phyloP scores from a whole-genome alignment of 2,888 invertebrate genomes.

The Blastobasis adustella region DNA sequence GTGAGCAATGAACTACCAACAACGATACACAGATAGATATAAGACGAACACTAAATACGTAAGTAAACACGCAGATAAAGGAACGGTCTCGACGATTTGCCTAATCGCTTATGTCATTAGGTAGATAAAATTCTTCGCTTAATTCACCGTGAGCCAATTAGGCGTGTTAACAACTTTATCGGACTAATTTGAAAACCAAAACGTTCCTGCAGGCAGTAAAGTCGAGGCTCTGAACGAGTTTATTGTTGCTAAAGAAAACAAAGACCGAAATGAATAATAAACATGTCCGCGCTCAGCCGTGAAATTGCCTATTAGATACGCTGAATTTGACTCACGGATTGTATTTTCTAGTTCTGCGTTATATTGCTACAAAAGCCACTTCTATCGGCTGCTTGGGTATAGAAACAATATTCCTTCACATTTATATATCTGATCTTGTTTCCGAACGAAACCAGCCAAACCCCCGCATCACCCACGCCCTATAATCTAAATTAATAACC shows the following conservation, averaged over 20 bases:
- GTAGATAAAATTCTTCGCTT: not conserved
- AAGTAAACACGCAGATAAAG: not conserved
- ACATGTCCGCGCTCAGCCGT: not conserved
- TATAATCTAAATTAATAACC: constrained; percentile 7
- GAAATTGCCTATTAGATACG: not conserved
- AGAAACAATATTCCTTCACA: too few species aligned
- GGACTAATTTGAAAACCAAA: constrained; percentile 11
- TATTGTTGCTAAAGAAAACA: not conserved
- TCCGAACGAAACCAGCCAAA: too few species aligned
- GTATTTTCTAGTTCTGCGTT: not conserved
- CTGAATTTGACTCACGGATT: not conserved
- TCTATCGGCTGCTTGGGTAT: too few species aligned
- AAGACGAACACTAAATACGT: not conserved
- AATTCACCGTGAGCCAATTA: constrained; percentile 16
- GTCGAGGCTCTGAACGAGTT: not conserved
- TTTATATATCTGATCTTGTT: too few species aligned
- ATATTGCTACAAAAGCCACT: too few species aligned
- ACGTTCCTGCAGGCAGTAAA: constrained; percentile 1
- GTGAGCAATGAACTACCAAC: constrained; percentile 30
- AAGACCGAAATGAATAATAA: not conserved
- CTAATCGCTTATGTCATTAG: not conserved
- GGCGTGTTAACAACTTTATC: constrained; percentile 5
- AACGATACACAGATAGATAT: not conserved
- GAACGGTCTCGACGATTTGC: not conserved
- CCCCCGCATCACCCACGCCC: constrained; percentile 1